These are phyloP conservation scores for Gulo gulo DNA, from an alignment of 2,113 vertebrate genomes.

Conservation along the genomic window DNA sequence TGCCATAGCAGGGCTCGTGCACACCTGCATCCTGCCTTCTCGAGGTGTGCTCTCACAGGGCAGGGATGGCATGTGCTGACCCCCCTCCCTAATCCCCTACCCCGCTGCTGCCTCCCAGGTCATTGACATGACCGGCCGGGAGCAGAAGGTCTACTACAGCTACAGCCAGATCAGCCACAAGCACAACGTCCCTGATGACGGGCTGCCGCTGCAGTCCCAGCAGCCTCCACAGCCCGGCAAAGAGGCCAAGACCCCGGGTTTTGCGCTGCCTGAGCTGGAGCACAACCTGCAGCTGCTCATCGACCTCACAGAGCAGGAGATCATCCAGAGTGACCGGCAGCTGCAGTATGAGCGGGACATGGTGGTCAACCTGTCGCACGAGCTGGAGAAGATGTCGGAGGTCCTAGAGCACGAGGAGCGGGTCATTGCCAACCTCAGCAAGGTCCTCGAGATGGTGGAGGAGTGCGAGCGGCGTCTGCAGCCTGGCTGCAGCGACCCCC, in stretches of 20 bases:
- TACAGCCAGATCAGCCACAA: conserved; percentile 99
- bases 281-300: conserved; percentile 98
- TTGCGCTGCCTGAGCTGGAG: conserved; percentile 94
- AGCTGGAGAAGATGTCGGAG: conserved; percentile 88
- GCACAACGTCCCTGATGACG: conserved; percentile 93
- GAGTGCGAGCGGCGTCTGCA: conserved; percentile 89
- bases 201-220: conserved; percentile 79
- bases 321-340: conserved; percentile 96
- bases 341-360: conserved; percentile 96
- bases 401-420: conserved; percentile 88
- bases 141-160: conserved; percentile 97
- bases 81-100: too few relatives aligned
- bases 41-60: not conserved
- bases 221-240: conserved; percentile 81
- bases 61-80: accelerated
- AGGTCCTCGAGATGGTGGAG: conserved; percentile 92
- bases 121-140: conserved; percentile 98
- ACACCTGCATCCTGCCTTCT: not conserved
- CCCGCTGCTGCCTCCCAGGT: conserved; percentile 82
- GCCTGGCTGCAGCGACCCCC: conserved; percentile 79
- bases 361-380: conserved; percentile 93
- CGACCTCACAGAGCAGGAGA: conserved; percentile 97
- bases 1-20: not conserved
- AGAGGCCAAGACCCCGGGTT: conserved; percentile 89
- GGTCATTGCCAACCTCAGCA: conserved; percentile 89